phyloP scores from a whole-genome alignment of 2,113 vertebrate species.

The Paramormyrops kingsleyae region DNA sequence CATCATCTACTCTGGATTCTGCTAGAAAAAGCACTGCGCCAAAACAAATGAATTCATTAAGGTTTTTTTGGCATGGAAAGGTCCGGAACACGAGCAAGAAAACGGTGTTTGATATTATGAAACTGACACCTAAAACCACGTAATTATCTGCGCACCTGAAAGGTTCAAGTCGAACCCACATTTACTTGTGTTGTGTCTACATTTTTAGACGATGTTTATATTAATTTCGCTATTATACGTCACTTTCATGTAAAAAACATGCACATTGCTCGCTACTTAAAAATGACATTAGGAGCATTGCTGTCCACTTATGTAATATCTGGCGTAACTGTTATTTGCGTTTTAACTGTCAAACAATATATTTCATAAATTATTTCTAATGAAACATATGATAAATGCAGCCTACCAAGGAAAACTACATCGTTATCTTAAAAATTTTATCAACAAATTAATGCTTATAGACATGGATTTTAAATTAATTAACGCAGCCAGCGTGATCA shows the following conservation, averaged over 20 bases:
- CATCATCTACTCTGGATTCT: constrained; percentile 24
- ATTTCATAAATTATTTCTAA: not conserved
- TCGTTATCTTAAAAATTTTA: not conserved
- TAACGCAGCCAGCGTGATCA: not conserved
- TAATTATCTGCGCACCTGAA: not conserved
- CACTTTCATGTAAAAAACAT: not conserved
- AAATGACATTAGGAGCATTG: not conserved
- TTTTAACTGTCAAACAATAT: not conserved
- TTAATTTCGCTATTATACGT: not conserved
- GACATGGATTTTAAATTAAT: not conserved
- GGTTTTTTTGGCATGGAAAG: not conserved
- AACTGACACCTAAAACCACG: not conserved
- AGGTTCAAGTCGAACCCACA: not conserved
- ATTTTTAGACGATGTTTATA: not conserved
- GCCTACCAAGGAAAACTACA: not conserved
- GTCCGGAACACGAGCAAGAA: constrained; percentile 1
- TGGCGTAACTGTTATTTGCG: not conserved
- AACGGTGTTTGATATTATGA: not conserved
- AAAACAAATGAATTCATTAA: constrained; percentile 25
- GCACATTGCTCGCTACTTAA: not conserved
- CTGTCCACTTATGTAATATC: not conserved
- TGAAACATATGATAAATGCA: not conserved
- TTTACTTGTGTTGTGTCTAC: not conserved
- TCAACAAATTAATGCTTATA: not conserved
- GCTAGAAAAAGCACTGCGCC: constrained; percentile 41